Conservation (phyloP, 1,140 invertebrate species). For the Cataglyphis hispanica region DNA sequence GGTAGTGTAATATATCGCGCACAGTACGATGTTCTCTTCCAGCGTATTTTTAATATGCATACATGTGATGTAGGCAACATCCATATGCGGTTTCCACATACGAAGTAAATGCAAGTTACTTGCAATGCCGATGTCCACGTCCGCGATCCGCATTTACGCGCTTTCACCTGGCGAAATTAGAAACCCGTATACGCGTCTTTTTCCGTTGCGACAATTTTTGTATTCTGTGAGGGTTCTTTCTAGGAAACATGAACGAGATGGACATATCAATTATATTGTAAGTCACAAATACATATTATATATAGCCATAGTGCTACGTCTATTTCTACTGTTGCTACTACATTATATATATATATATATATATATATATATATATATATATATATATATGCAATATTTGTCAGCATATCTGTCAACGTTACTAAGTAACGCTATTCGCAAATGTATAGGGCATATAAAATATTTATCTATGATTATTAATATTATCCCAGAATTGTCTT, state of each 20-base stretch:
- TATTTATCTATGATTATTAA: neutral
- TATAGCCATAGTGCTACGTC: too few relatives aligned
- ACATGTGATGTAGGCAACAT: slow-evolving; percentile 16
- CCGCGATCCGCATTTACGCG: slow-evolving; percentile 40
- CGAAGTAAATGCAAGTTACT: slow-evolving; percentile 28
- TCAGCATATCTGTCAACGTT: neutral
- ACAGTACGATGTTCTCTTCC: neutral
- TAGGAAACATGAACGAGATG: neutral
- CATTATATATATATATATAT: too few relatives aligned
- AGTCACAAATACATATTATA: neutral
- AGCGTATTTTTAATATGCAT: slow-evolving; percentile 30
- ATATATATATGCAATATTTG: neutral
- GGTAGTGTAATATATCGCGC: slow-evolving; percentile 21
- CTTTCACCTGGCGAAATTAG: slow-evolving; percentile 48
- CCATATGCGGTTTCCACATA: slow-evolving; percentile 42
- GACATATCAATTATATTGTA: neutral
- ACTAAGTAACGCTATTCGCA: neutral
- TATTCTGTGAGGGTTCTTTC: neutral
- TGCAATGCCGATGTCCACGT: slow-evolving; percentile 31
- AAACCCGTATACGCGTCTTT: slow-evolving; percentile 16
- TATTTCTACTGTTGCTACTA: too few relatives aligned
- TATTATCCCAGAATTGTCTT: neutral
- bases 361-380: too few relatives aligned
- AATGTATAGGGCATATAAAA: neutral
- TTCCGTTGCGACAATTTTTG: slow-evolving; percentile 15